Evolutionary conservation across 2,797 vertebrate species (phyloP), one percentile per base, ranked within the genome.

Genomic region (Decapterus maruadsi): DNA sequence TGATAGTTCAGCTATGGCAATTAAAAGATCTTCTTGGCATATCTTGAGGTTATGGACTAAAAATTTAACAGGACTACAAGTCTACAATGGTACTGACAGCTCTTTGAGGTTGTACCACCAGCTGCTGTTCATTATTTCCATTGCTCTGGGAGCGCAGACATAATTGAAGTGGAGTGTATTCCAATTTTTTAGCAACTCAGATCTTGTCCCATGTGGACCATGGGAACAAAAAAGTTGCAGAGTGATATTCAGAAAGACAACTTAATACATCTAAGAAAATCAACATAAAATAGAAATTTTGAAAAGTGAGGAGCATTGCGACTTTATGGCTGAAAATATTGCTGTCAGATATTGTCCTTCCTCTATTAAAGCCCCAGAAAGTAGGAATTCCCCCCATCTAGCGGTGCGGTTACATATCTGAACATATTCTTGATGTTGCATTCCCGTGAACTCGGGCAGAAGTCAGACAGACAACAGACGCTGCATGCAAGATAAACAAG

Each of bases 1-100:
- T 51, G 66, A 65, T 36, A 16, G 26, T 40, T 29, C 56, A 64
- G 74, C 42, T 31, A 1, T 17, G 58, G 45, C 26, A 60, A 73
- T 76, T 75, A 63, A 70, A 78, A 67, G 26, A 54, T 70, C 50
- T 14, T 34, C 29, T 54, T 51, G 10, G n/a, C 55, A 11, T 54
- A 51, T 54, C 48, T 66, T 50, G 9, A 77, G 56, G 60, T 54
- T 22, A 57, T 38, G 14, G 48, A 43, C 4, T 4, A 36, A 59
- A 48, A 4, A 20, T 26, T 48, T 34, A 48, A 9, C 31, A 31
- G 46, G 12, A 50, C 26, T 26, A 50, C 20, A 26, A 57, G 16
- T n/a, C 9, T 45, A 19, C 8, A 46, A 4, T 16, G 8, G 26
- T 61, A 43, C 19, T 17, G 56, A 58, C 16, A 6, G 29, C 12